Evolutionary conservation across 2,113 vertebrate genomes (phyloP), one percentile per base, ranked within the genome.

Genomic region (Spilogale gracilis): DNA sequence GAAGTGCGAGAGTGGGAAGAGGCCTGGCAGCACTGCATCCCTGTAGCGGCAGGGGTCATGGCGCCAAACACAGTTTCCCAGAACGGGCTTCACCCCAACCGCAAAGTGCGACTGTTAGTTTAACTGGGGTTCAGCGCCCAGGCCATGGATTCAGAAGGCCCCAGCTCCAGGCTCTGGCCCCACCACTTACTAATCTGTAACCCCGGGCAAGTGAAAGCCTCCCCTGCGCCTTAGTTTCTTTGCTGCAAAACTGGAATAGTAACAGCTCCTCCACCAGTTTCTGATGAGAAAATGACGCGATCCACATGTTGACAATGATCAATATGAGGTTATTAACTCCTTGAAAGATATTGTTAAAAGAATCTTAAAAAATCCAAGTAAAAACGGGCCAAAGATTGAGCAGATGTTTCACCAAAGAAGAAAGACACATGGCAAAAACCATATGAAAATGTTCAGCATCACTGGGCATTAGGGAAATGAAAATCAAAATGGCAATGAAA

Each of bases 41-140:
- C 12, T 23, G n/a, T 61, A 20, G 38, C 0, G 4, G 43, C 54
- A 56, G 25, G 21, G 63, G 27, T 21, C 25, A 27, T 4, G 25
- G 27, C 2, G 48, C 71, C 38, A 32, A 76, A 69, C 21, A 38
- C n/a, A 30, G 23, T 27, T n/a, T 9, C 25, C 13, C 4, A 2
- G 27, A 79, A 5, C 5, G 1, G 23, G 38, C 10, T 23, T 11
- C 45, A 38, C 38, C 38, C 38, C 38, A 38, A 23, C 27, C 23
- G 16, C 45, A 56, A 2, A 3, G 5, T 1, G 0, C 9, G n/a
- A 18, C 3, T 21, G 1, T 5, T 3, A n/a, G 32, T 50, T 56
- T 23, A 67, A 32, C 1, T 83, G 32, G 60, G 8, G 23, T 21
- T 16, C 43, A 30, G 43, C 30, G 16, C 18, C 23, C 48, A 83